phyloP scores from a whole-genome alignment of 2,797 vertebrate genomes.

The Anas bahamensis region DNA sequence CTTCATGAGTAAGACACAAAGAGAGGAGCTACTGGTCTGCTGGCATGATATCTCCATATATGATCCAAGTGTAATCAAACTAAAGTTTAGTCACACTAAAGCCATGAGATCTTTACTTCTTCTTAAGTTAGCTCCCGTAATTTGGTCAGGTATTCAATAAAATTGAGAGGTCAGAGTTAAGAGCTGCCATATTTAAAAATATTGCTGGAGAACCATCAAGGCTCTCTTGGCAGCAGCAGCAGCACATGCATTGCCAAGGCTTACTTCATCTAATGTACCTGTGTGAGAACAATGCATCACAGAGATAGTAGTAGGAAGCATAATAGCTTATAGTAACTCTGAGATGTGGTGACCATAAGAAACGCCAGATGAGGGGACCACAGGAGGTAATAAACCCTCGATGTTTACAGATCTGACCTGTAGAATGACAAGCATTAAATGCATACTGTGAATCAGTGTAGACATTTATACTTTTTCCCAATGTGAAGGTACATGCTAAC shows the following conservation, averaged over 20 bases:
- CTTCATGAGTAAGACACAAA: neutral
- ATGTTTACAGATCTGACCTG: neutral
- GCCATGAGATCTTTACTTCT: neutral
- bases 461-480: neutral
- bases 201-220: neutral
- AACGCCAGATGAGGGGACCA: neutral
- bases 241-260: neutral
- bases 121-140: neutral
- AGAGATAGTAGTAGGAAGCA: neutral
- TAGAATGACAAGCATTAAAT: neutral
- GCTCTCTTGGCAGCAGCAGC: neutral
- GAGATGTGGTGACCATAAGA: neutral
- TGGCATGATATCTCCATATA: neutral
- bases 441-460: neutral
- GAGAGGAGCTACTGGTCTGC: neutral
- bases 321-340: neutral
- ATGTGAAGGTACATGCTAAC: neutral
- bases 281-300: neutral
- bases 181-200: neutral
- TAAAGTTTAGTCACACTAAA: neutral
- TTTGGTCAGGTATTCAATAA: neutral
- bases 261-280: conserved; percentile 34
- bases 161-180: rapidly evolving
- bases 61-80: neutral
- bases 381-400: neutral